A percentile compares a stretch with the other conserved stretches of the same genome.
Evolutionary conservation across 2,888 invertebrate species (phyloP).

Genomic region (Polyommatus icarus): DNA sequence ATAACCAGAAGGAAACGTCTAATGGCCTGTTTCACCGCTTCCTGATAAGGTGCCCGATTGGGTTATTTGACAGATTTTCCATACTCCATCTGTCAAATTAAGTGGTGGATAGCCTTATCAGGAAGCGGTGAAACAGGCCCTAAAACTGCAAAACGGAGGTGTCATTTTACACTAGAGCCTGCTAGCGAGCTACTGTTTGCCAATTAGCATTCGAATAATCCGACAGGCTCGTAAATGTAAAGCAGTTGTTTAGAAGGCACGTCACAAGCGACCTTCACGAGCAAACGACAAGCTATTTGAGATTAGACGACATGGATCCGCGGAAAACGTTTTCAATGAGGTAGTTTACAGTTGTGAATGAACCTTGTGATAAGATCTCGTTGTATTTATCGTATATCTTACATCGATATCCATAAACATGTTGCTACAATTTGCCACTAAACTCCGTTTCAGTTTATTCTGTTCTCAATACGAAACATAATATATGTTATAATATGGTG

Average conservation of each 20-base stretch:
- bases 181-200: slow-evolving; percentile 13
- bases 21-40: no score
- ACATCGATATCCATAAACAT: no score
- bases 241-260: slow-evolving; percentile 1
- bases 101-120: no score
- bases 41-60: no score
- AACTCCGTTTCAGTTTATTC: no score
- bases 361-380: neutral
- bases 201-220: slow-evolving; percentile 22
- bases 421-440: no score
- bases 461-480: no score
- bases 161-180: neutral
- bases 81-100: no score
- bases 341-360: neutral
- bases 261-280: slow-evolving; percentile 18
- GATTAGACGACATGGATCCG: neutral
- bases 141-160: neutral
- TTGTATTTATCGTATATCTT: no score
- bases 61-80: no score
- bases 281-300: slow-evolving; percentile 12
- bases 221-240: slow-evolving; percentile 22
- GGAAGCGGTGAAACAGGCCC: no score
- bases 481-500: no score
- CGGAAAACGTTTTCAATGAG: neutral
- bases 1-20: neutral